Evolutionary conservation across 2,888 invertebrate species (phyloP).

Genomic region (Heliconius charithonia): DNA sequence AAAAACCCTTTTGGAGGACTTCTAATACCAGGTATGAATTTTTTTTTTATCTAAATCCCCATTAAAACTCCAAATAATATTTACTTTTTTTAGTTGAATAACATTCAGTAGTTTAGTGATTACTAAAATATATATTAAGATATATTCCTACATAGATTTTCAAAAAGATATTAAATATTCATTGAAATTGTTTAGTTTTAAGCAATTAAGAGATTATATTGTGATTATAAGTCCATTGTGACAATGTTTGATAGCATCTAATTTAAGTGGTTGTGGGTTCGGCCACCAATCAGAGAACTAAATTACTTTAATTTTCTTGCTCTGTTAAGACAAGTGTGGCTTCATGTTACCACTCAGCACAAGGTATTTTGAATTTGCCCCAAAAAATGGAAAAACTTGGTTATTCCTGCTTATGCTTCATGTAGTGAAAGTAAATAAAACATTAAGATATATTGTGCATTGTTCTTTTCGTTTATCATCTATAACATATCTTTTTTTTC

Average conservation of each 20-base stretch:
- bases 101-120: too few species aligned
- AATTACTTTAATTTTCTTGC: neutral
- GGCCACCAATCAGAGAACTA: neutral
- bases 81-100: too few species aligned
- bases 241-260: neutral
- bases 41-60: too few species aligned
- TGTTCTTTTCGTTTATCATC: neutral
- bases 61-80: too few species aligned
- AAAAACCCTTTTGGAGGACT: conserved; percentile 86
- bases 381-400: neutral
- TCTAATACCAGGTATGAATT: conserved; percentile 86
- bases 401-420: too few species aligned
- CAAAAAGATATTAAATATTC: neutral
- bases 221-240: neutral
- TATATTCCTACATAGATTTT: too few species aligned
- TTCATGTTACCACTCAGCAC: neutral
- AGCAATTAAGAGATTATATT: neutral
- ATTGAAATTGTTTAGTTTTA: neutral
- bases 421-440: too few species aligned
- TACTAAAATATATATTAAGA: too few species aligned
- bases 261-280: neutral
- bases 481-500: neutral
- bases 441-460: neutral
- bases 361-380: neutral
- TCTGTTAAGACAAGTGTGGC: neutral